Conservation (phyloP, 1,140 invertebrate species). For the Drosophila nikananu region DNA sequence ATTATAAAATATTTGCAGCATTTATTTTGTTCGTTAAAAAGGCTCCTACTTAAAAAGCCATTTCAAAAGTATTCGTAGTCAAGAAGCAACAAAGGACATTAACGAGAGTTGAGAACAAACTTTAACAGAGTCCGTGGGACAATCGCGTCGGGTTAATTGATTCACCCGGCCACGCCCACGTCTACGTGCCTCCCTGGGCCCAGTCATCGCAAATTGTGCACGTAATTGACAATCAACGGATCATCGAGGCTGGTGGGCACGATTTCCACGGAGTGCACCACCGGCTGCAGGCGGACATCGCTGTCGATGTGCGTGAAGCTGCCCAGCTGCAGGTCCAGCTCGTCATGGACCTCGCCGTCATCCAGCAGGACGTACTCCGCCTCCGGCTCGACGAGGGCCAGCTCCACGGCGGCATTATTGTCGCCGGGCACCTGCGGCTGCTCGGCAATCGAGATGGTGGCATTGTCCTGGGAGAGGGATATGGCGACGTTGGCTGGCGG, state of each 20-base stretch:
- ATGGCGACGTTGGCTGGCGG: slow-evolving; percentile 57
- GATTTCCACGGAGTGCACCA: slow-evolving; percentile 80
- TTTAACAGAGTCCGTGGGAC: slow-evolving; percentile 53
- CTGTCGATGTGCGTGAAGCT: slow-evolving; percentile 79
- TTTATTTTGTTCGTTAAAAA: slow-evolving; percentile 13
- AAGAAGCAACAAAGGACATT: slow-evolving; percentile 14
- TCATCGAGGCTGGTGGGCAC: slow-evolving; percentile 78
- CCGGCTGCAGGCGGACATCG: slow-evolving; percentile 74
- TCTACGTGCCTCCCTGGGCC: background rate
- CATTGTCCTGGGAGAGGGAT: slow-evolving; percentile 61
- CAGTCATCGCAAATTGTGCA: slow-evolving; percentile 74
- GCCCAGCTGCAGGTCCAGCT: slow-evolving; percentile 63
- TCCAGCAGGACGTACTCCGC: slow-evolving; percentile 76
- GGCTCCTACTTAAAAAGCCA: background rate
- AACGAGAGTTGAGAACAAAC: slow-evolving; percentile 37
- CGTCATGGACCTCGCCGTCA: slow-evolving; percentile 44
- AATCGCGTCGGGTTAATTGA: slow-evolving; percentile 13
- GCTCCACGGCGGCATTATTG: slow-evolving; percentile 69
- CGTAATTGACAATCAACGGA: slow-evolving; percentile 78
- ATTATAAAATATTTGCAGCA: slow-evolving; percentile 7
- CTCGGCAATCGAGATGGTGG: slow-evolving; percentile 63
- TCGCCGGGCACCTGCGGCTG: slow-evolving; percentile 59
- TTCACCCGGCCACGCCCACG: background rate
- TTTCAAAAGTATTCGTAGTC: background rate
- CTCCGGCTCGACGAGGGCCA: slow-evolving; percentile 72